Base-by-base conservation (phyloP, 2,797 vertebrate species). In the Anguilla obscura region DNA sequence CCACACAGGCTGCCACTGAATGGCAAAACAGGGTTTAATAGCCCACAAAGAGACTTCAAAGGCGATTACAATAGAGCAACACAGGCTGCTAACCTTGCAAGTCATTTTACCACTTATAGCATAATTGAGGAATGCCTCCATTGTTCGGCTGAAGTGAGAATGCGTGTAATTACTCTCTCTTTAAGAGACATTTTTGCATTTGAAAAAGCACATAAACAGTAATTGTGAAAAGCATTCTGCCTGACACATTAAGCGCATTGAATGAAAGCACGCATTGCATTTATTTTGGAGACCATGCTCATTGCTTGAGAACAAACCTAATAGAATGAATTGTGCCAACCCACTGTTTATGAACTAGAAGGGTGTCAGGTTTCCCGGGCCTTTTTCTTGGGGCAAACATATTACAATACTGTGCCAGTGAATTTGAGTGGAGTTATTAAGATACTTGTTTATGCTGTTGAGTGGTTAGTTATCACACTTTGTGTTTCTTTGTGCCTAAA, bases 11-110 rank as follows among this genome's bases (percentile, higher is more conserved):
- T 93, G 92, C 93, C 92, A 92, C 91, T 95, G 94, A 94, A 96
- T 94, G 95, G 95, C 36, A 95, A 95, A 96, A 95, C 94, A 91
- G 95, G 93, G 94, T 94, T 94, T 96, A 95, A 96, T 95, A 95
- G 96, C 93, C 95, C 95, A 94, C 95, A 95, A 94, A 94, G 93
- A 90, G 92, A 95, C 95, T 96, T 96, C 95, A 96, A 96, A 96
- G 94, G 94, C 91, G 24, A 83, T 90, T 88, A 94, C 94, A 95
- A 94, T 94, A 90, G 93, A 94, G 93, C 92, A 94, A 93, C 94
- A 90, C 91, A 93, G 94, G 93, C 89, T 91, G 54, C 54, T 56
- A 93, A 92, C 89, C 93, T 95, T 91, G 86, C 94, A 94, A 95
- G 95, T 96, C 94, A 94, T 92, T 94, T 94, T 92, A 92, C 93